Evolutionary conservation across 1,140 invertebrate species (phyloP).

Genomic region (Wiebesia pumilae): DNA sequence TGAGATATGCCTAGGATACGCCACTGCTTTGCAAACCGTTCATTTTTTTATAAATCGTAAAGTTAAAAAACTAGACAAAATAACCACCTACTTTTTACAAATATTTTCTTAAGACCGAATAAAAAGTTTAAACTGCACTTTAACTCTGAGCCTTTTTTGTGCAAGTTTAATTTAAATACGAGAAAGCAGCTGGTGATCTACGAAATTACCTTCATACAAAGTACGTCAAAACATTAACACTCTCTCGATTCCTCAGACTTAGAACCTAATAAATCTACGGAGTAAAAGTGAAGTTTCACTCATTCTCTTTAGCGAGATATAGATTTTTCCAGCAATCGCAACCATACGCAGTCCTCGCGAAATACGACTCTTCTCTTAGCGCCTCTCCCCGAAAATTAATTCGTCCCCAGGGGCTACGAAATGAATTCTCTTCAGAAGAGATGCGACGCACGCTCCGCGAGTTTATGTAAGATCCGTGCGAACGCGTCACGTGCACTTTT

Average conservation of each 20-base stretch:
- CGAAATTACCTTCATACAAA: neutral
- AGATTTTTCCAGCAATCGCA: neutral
- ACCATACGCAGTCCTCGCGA: neutral
- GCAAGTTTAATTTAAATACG: neutral
- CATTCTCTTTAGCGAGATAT: constrained; percentile 21
- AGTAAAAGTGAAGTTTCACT: constrained; percentile 8
- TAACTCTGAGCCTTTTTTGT: neutral
- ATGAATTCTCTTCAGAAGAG: neutral
- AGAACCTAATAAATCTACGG: neutral
- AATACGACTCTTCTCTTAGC: neutral
- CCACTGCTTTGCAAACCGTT: neutral
- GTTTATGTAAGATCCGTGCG: constrained; percentile 50
- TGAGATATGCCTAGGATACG: neutral
- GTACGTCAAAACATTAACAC: constrained; percentile 1
- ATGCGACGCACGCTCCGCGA: constrained; percentile 15
- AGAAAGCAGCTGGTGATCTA: neutral
- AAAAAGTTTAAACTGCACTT: neutral
- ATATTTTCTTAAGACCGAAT: neutral
- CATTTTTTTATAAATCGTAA: neutral
- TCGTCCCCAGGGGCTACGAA: constrained; percentile 7
- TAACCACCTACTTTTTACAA: neutral
- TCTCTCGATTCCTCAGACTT: neutral
- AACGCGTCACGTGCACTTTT: constrained; percentile 52
- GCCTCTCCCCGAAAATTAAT: constrained; percentile 24
- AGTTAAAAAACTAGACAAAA: neutral